phyloP scores from a whole-genome alignment of 1,140 invertebrate species.

The Heliconius nattereri region DNA sequence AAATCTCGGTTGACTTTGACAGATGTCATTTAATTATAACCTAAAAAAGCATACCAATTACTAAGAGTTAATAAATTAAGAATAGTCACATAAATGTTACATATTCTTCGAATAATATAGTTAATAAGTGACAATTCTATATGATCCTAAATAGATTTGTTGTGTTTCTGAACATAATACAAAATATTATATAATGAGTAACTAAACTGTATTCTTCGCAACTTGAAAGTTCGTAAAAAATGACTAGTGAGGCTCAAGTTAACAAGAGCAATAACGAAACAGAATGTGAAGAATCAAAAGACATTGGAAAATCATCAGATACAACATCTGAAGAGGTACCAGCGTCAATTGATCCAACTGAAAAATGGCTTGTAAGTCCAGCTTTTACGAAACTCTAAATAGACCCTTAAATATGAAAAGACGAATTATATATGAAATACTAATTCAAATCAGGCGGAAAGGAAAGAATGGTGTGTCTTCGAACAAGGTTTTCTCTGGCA shows the following conservation, averaged over 20 bases:
- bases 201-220: not conserved
- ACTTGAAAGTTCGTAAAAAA: not conserved
- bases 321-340: not conserved
- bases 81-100: not conserved
- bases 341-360: slow-evolving; percentile 42
- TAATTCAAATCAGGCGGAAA: too few relatives aligned
- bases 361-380: slow-evolving; percentile 57
- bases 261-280: not conserved
- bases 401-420: not conserved
- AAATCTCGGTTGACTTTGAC: not conserved
- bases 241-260: not conserved
- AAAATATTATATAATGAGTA: not conserved
- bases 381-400: not conserved
- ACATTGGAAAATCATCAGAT: not conserved
- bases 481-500: too few relatives aligned
- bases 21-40: not conserved
- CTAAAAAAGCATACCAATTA: not conserved
- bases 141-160: not conserved
- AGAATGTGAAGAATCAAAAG: not conserved
- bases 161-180: not conserved
- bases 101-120: not conserved
- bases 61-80: not conserved
- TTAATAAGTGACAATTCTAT: not conserved
- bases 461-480: too few relatives aligned
- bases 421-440: too few relatives aligned